phyloP scores from a whole-genome alignment of 2,888 invertebrate genomes.

The Lymantria dispar region DNA sequence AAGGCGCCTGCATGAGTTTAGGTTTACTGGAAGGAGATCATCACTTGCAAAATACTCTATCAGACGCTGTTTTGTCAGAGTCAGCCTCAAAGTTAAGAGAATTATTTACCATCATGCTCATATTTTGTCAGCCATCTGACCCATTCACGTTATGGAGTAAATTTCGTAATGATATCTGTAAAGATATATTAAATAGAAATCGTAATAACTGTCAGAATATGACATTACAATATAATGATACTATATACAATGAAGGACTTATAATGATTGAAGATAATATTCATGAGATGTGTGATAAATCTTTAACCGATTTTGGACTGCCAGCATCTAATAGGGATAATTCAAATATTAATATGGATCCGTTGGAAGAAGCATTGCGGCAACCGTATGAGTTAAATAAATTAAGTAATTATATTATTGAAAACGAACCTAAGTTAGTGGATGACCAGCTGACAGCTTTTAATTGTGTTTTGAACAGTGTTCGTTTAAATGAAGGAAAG shows the following conservation, averaged over 20 bases:
- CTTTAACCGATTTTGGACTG: background rate
- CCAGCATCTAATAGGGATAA: too few relatives aligned
- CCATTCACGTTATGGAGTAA: slow-evolving; percentile 18
- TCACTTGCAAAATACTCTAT: slow-evolving; percentile 11
- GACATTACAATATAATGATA: slow-evolving; percentile 23
- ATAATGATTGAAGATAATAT: slow-evolving; percentile 6
- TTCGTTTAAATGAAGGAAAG: slow-evolving; percentile 9
- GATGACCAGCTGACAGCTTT: slow-evolving; percentile 15
- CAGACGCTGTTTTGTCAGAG: slow-evolving; percentile 1
- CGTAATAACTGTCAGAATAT: slow-evolving; percentile 23
- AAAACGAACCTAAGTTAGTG: slow-evolving; percentile 20
- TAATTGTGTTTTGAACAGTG: slow-evolving; percentile 16
- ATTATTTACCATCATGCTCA: slow-evolving; percentile 20
- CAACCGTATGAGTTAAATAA: too few relatives aligned
- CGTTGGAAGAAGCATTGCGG: too few relatives aligned
- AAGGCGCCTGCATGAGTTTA: slow-evolving; percentile 15
- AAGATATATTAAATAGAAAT: slow-evolving; percentile 22
- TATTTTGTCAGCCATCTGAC: slow-evolving; percentile 20
- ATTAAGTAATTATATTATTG: slow-evolving; percentile 11
- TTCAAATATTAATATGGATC: too few relatives aligned
- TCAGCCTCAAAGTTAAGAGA: slow-evolving; percentile 11
- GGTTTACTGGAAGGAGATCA: slow-evolving; percentile 20
- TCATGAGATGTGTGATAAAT: background rate
- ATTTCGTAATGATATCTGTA: slow-evolving; percentile 19
- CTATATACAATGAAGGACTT: slow-evolving; percentile 16